Evolutionary conservation across 2,888 invertebrate species (phyloP).

Genomic region (Protodeltote pygarga): DNA sequence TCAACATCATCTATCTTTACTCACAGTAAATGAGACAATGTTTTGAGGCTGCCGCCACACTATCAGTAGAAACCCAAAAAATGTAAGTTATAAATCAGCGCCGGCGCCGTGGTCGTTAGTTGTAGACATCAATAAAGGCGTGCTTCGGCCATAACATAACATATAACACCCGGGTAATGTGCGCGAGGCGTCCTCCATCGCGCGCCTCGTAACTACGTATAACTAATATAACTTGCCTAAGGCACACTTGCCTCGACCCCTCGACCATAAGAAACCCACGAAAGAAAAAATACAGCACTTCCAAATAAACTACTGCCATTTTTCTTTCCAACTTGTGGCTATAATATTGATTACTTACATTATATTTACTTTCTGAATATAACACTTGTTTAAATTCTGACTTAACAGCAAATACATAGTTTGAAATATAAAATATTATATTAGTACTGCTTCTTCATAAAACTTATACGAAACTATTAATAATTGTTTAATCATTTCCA

Average conservation of each 20-base stretch:
- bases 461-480: neutral
- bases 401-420: neutral
- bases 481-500: neutral
- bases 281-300: too few relatives aligned
- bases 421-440: neutral
- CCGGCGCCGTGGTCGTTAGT: constrained; percentile 10
- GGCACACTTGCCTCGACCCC: too few relatives aligned
- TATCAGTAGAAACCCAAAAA: constrained; percentile 19
- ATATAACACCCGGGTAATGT: neutral
- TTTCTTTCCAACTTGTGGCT: too few relatives aligned
- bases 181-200: neutral
- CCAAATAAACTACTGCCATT: too few relatives aligned
- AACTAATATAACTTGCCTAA: too few relatives aligned
- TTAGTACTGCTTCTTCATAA: neutral
- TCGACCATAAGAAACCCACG: too few relatives aligned
- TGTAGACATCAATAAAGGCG: constrained; percentile 13
- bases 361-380: too few relatives aligned
- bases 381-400: neutral
- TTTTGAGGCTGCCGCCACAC: neutral
- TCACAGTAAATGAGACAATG: constrained; percentile 6
- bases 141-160: constrained; percentile 2
- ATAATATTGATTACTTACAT: too few relatives aligned
- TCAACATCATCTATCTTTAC: constrained; percentile 10
- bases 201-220: neutral
- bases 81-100: constrained; percentile 19